Base-by-base conservation (phyloP, 2,797 vertebrate species). In the Chrysolophus pictus region DNA sequence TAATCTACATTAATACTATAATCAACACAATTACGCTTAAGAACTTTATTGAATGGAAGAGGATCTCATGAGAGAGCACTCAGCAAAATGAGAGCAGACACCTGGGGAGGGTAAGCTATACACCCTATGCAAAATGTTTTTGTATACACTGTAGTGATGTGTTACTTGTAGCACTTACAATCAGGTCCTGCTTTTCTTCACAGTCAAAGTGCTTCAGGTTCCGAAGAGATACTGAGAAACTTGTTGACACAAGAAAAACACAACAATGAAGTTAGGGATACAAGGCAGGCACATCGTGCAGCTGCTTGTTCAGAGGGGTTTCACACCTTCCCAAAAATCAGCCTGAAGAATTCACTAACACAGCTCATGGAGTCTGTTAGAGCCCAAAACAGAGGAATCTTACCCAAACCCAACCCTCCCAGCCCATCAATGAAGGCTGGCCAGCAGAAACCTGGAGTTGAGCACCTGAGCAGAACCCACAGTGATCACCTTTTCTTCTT, bases 171-270 rank as follows among this genome's bases (percentile, higher is more conserved):
- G 22, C 74, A 97, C 98, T 98, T 97, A 99, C 99, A 80, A 98
- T 97, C 35, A 99, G 95, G 21, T 97, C 94, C 70, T 98, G 94
- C 63, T 97, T 97, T 80, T 99, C 98, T 90, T 98, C 96, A 95
- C 99, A 99, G 67, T 99, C 98, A 95, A 98, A 99, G 49, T 98
- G 98, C 74, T 99, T 99, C 85, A 99, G 91, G 14, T 84, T 98
- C 97, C 96, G 98, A 72, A 99, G 92, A 80, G 97, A 59, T 37
- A 99, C 98, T 10, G 96, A 96, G 77, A 99, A 97, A 33, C 99
- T 99, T 72, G 26, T 26, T 26, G 73, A 3, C 59, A 28, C 28
- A 29, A 16, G 29, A 42, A 29, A 71, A 94, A 91, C 16, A 22
- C 39, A 39, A 42, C 26, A 65, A n/a, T n/a, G n/a, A 2, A 51